These are phyloP conservation scores for Scortum barcoo DNA, from an alignment of 2,113 vertebrate species.

Conservation along the genomic window DNA sequence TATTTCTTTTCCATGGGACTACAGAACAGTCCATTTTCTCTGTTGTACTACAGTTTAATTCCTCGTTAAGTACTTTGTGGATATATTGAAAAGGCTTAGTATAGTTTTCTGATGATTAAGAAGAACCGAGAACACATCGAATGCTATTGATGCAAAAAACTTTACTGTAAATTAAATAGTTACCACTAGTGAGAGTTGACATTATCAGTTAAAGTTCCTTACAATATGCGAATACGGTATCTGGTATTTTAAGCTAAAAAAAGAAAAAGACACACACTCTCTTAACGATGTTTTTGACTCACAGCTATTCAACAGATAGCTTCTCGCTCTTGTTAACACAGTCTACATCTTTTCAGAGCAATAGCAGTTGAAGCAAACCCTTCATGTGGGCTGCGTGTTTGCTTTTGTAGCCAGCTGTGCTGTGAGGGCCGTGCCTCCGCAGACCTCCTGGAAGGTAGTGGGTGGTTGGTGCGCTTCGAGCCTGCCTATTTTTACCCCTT, in stretches of 20 bases:
- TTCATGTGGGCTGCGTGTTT: slow-evolving; percentile 68
- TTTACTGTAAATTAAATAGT: not conserved
- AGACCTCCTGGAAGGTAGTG: slow-evolving; percentile 79
- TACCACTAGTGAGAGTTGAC: not conserved
- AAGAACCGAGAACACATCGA: not conserved
- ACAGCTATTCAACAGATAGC: not conserved
- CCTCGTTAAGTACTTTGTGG: not conserved
- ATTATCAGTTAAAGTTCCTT: not conserved
- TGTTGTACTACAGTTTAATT: not conserved
- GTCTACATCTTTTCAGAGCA: slow-evolving; percentile 21
- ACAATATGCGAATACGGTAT: not conserved
- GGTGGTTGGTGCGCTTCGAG: slow-evolving; percentile 67
- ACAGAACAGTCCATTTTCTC: not conserved
- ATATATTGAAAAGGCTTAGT: not conserved
- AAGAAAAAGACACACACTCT: not conserved
- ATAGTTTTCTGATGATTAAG: not conserved
- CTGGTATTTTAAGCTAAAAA: not conserved
- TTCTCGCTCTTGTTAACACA: slow-evolving; percentile 4
- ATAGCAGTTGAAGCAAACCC: slow-evolving; percentile 16
- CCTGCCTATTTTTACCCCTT: slow-evolving; percentile 65
- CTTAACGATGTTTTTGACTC: too few relatives aligned
- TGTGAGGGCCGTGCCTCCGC: slow-evolving; percentile 72
- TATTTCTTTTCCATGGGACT: not conserved
- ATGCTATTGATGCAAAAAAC: not conserved
- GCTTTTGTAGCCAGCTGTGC: slow-evolving; percentile 75